Evolutionary conservation across 1,140 invertebrate species (phyloP).

Genomic region (Ruditapes philippinarum): DNA sequence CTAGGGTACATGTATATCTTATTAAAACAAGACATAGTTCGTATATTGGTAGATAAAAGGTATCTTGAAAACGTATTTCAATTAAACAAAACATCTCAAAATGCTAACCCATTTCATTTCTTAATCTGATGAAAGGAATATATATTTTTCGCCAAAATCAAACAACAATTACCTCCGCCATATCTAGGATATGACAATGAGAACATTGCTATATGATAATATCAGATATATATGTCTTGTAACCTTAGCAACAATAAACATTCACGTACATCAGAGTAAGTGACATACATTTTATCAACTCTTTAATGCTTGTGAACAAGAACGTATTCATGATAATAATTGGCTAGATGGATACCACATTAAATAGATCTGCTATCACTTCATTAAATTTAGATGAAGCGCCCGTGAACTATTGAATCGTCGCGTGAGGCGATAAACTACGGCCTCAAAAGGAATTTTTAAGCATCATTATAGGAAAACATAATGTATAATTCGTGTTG

Average conservation of each 20-base stretch:
- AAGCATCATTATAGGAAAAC: constrained; percentile 41
- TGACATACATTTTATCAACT: not conserved
- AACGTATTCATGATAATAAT: not conserved
- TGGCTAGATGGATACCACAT: not conserved
- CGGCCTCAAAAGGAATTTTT: constrained; percentile 57
- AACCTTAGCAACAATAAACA: not conserved
- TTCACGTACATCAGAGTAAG: not conserved
- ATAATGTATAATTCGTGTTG: constrained; percentile 60
- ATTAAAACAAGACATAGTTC: too few species aligned
- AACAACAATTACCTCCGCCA: too few species aligned
- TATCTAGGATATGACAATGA: too few species aligned
- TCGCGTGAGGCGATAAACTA: constrained; percentile 50
- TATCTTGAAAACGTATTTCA: too few species aligned
- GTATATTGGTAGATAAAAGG: too few species aligned
- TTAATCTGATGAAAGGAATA: too few species aligned
- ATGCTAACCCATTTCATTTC: too few species aligned
- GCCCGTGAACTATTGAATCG: constrained; percentile 2
- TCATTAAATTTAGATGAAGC: constrained; percentile 52
- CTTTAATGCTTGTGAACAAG: not conserved
- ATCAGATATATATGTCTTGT: too few species aligned
- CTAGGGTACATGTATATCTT: too few species aligned
- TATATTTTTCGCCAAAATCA: too few species aligned
- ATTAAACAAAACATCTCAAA: too few species aligned
- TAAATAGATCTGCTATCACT: constrained; percentile 40
- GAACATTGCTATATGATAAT: too few species aligned